Evolutionary conservation across 2,797 vertebrate genomes (phyloP), one percentile per base, ranked within the genome.

Genomic region (Leptodactylus fallax): DNA sequence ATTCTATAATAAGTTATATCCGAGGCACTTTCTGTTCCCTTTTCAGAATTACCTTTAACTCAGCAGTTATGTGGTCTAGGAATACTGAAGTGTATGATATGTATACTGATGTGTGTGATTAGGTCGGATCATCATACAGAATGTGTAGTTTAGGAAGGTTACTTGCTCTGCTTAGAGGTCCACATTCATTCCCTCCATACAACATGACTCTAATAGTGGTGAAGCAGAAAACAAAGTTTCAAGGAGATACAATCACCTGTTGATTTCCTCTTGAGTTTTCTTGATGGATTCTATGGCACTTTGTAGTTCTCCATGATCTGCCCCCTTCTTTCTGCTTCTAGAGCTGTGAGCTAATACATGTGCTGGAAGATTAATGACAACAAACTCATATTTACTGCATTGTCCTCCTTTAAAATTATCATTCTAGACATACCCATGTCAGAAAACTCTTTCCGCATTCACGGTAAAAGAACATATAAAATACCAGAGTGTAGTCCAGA

Each of bases 211-310:
- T 19, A 72, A 27, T 69, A 3, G 9, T 14, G 11, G 6, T 74
- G 0, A n/a, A 3, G 4, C n/a, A 51, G 21, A 51, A 49, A 21
- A 23, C 8, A 51, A n/a, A 9, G 11, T 51, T n/a, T 11, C 51
- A 72, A 72, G n/a, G 3, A 21, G 7, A 47, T 49, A 12, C 7
- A 27, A 36, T 81, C 25, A 99, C 98, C 97, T 98, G 95, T 97
- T 98, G 61, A 99, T 99, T 91, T 99, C 98, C 92, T 99, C 98
- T 92, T 99, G 98, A 0, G 97, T 98, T 91, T 96, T 90, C 92
- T 96, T 97, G 93, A 99, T 98, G 82, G 97, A 97, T 88, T 99
- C 98, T 89, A 99, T 97, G 95, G 98, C 97, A 96, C 95, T 97
- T 91, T 98, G 98, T 91, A 99, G 95, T 92, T 99, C 98, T 89